Percentiles rank a stretch among this genome's conserved stretches.
Conservation (phyloP, 2,113 vertebrate species). For the Oophaga pumilio region DNA sequence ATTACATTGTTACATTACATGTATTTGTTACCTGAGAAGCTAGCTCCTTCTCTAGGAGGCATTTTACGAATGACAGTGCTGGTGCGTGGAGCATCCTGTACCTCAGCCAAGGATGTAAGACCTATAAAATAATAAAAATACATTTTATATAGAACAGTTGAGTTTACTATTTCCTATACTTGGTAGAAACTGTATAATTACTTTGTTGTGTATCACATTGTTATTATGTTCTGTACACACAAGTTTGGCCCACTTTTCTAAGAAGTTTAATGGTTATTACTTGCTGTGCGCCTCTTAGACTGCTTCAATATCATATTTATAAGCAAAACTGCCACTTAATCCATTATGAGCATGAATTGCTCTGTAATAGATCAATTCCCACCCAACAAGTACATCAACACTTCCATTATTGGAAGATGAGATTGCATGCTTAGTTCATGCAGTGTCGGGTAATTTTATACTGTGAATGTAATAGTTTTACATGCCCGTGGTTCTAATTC, state of each 20-base stretch:
- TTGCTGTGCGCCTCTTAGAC: not conserved
- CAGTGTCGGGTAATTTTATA: not conserved
- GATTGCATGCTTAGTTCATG: not conserved
- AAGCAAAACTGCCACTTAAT: not conserved
- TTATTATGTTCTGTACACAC: not conserved
- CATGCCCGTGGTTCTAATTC: not conserved
- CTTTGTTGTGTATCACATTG: not conserved
- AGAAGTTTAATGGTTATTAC: not conserved
- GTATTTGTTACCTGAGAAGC: constrained; percentile 46
- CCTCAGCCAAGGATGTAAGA: constrained; percentile 26
- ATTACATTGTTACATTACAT: not conserved
- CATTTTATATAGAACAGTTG: not conserved
- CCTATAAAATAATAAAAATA: constrained; percentile 15
- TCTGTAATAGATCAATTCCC: not conserved
- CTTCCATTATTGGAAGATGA: not conserved
- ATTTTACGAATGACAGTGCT: constrained; percentile 42
- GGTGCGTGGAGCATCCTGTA: constrained; percentile 38
- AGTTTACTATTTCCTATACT: not conserved
- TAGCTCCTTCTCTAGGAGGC: constrained; percentile 16
- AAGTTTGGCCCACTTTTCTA: not conserved
- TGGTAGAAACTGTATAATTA: not conserved
- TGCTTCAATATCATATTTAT: not conserved
- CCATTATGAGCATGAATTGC: not conserved
- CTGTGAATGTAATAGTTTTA: not conserved
- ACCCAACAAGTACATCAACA: not conserved